phyloP scores from a whole-genome alignment of 2,797 vertebrate species.

The Cyprinodon diabolis region DNA sequence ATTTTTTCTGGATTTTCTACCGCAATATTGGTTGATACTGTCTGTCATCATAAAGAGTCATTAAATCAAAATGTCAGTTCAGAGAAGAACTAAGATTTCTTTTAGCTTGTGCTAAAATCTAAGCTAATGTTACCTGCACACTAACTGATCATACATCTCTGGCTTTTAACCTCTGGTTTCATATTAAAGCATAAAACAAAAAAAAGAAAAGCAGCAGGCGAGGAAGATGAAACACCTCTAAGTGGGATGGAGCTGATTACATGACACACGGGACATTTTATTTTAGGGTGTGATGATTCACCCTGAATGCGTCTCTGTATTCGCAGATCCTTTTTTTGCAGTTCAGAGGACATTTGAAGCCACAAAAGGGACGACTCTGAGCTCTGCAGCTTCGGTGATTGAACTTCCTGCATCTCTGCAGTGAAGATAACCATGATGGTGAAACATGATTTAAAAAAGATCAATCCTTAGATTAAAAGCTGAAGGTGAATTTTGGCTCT shows the following conservation, averaged over 20 bases:
- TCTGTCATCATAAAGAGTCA: too few relatives aligned
- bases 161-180: background rate
- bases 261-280: slow-evolving; percentile 9
- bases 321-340: slow-evolving; percentile 22
- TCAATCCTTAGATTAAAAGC: too few relatives aligned
- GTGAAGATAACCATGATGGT: background rate
- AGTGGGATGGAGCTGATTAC: slow-evolving; percentile 15
- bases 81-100: too few relatives aligned
- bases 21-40: too few relatives aligned
- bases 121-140: too few relatives aligned
- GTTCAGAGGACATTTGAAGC: slow-evolving; percentile 1
- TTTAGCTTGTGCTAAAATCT: too few relatives aligned
- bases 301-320: background rate
- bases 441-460: background rate
- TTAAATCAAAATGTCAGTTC: too few relatives aligned
- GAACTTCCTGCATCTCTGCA: slow-evolving; percentile 1
- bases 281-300: slow-evolving; percentile 35
- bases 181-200: background rate
- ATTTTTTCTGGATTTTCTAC: background rate
- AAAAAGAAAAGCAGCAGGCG: slow-evolving; percentile 6
- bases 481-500: background rate
- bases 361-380: background rate
- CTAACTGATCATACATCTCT: background rate
- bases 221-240: background rate
- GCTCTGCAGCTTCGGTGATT: background rate